Conservation (phyloP, 1,140 invertebrate species). For the Vanessa tameamea region DNA sequence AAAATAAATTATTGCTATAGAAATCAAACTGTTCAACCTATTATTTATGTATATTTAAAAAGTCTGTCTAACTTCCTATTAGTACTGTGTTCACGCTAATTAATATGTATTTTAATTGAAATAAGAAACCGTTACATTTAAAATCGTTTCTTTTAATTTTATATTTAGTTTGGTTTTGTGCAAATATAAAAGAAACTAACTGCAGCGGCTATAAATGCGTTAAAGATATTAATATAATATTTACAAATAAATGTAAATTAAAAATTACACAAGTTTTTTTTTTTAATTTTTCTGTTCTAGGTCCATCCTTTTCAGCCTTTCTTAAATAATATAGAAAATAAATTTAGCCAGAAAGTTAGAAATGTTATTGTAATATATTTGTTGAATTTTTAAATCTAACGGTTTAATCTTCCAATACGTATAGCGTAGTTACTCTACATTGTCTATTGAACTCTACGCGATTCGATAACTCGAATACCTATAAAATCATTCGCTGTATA, state of each 20-base stretch:
- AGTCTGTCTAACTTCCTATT: neutral
- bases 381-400: neutral
- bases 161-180: neutral
- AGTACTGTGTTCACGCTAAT: neutral
- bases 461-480: neutral
- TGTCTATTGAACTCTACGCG: neutral
- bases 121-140: constrained; percentile 2
- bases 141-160: neutral
- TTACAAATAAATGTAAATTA: neutral
- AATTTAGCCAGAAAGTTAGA: too few relatives aligned
- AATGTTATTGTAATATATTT: too few relatives aligned
- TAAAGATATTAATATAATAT: neutral
- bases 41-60: too few relatives aligned
- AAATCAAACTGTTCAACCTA: neutral
- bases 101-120: neutral
- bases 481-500: constrained; percentile 22
- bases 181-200: neutral
- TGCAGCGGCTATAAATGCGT: neutral
- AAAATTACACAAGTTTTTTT: neutral
- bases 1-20: constrained; percentile 3
- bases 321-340: too few relatives aligned
- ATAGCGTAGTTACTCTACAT: neutral
- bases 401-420: neutral
- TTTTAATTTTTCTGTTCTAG: too few relatives aligned
- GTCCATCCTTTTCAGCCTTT: too few relatives aligned